Percentiles rank a stretch among this genome's conserved stretches.
These are phyloP conservation scores for Squalus acanthias DNA, from an alignment of 2,797 vertebrate genomes.

Conservation along the genomic window DNA sequence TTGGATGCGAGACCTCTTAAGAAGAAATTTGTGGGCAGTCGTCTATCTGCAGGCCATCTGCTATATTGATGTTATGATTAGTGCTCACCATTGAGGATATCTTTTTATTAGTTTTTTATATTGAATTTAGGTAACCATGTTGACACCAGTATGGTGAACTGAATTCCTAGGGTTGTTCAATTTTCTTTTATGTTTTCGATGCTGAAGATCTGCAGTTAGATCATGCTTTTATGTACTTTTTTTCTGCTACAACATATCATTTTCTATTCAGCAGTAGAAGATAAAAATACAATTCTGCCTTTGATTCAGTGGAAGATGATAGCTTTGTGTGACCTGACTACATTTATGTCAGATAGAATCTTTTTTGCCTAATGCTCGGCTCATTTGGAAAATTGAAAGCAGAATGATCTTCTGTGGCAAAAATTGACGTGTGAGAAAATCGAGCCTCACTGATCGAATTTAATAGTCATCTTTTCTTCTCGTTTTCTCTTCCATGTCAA, in stretches of 20 bases:
- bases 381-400: neutral
- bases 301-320: neutral
- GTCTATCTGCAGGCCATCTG: neutral
- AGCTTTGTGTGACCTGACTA: neutral
- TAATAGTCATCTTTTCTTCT: neutral
- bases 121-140: constrained; percentile 11
- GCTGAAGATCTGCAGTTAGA: neutral
- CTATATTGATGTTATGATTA: neutral
- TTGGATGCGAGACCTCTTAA: neutral
- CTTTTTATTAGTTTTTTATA: neutral
- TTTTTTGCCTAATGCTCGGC: neutral
- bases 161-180: neutral
- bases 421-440: neutral
- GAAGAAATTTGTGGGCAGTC: neutral
- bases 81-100: neutral
- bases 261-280: neutral
- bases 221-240: neutral
- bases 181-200: constrained; percentile 1
- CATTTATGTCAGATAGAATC: neutral
- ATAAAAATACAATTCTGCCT: neutral
- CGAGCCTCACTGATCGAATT: neutral
- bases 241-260: neutral
- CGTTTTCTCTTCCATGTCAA: neutral
- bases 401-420: neutral
- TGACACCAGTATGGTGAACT: neutral